Conservation (phyloP, 2,888 invertebrate species). For the Liopterus haemorrhoidalis region DNA sequence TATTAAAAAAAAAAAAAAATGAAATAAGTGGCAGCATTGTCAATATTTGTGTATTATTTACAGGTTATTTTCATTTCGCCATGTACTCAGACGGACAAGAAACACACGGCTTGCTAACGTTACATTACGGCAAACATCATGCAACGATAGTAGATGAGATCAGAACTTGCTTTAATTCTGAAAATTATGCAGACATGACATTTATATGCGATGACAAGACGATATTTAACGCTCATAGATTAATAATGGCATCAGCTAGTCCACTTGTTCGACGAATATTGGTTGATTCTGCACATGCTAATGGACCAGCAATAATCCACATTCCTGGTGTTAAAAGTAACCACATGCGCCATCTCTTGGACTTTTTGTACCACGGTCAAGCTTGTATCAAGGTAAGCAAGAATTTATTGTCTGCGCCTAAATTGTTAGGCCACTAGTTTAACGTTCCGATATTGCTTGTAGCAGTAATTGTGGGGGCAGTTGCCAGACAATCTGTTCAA, state of each 20-base stretch:
- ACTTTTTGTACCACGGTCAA: conserved; percentile 81
- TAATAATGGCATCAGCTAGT: conserved; percentile 82
- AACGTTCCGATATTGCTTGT: neutral
- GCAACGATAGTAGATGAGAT: conserved; percentile 88
- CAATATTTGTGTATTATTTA: too few relatives aligned
- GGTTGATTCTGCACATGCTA: conserved; percentile 63
- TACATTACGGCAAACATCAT: conserved; percentile 90
- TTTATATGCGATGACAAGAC: conserved; percentile 81
- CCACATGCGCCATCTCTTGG: conserved; percentile 74
- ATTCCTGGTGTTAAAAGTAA: conserved; percentile 76
- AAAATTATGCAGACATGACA: conserved; percentile 80
- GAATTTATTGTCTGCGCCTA: conserved; percentile 34
- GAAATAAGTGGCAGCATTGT: conserved; percentile 15
- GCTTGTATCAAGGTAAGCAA: conserved; percentile 70
- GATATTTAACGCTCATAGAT: conserved; percentile 73
- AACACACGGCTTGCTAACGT: conserved; percentile 72
- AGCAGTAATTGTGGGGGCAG: neutral
- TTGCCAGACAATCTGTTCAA: too few relatives aligned
- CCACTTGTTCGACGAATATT: conserved; percentile 74
- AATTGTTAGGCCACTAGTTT: conserved; percentile 1
- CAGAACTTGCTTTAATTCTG: conserved; percentile 80
- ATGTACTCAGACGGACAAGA: conserved; percentile 53
- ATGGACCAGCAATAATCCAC: conserved; percentile 72
- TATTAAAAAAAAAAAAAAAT: too few relatives aligned
- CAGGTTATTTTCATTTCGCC: conserved; percentile 45